Percentiles rank a stretch among this genome's conserved stretches.
These are phyloP conservation scores for Pardalotus punctatus DNA, from an alignment of 2,113 vertebrate species.

Conservation along the genomic window DNA sequence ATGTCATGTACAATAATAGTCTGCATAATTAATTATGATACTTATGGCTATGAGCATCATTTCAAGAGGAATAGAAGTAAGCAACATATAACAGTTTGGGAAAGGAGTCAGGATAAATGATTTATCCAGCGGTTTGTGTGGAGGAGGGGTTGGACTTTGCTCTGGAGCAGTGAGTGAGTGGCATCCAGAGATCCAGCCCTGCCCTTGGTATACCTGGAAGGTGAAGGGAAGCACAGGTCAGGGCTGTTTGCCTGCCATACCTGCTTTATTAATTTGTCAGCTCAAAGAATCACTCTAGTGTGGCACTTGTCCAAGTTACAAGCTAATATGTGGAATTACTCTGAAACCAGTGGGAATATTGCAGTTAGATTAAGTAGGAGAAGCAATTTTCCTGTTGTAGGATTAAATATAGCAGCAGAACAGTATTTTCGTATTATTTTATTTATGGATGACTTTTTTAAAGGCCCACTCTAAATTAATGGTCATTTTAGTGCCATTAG, in stretches of 20 bases:
- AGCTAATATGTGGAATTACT: constrained; percentile 20
- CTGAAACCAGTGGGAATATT: constrained; percentile 1
- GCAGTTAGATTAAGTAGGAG: constrained; percentile 1
- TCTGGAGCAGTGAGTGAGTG: not conserved
- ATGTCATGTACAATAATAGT: not conserved
- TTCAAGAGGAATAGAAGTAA: not conserved
- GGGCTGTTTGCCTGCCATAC: not conserved
- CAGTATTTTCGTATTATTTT: not conserved
- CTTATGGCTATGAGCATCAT: not conserved
- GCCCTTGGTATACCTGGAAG: not conserved
- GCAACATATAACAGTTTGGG: not conserved
- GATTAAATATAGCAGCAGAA: constrained; percentile 11
- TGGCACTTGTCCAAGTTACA: constrained; percentile 15
- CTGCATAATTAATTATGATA: not conserved
- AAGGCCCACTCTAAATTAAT: not conserved
- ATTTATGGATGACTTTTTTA: not conserved
- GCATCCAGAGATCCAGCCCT: not conserved
- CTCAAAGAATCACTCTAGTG: not conserved
- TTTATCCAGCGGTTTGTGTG: not conserved
- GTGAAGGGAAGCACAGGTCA: not conserved
- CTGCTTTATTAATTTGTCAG: constrained; percentile 25
- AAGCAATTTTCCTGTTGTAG: not conserved
- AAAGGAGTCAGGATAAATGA: not conserved
- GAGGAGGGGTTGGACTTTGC: not conserved
- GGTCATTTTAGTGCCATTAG: constrained; percentile 4